Conservation (phyloP, 2,888 invertebrate genomes). For the Osmoderma eremita region DNA sequence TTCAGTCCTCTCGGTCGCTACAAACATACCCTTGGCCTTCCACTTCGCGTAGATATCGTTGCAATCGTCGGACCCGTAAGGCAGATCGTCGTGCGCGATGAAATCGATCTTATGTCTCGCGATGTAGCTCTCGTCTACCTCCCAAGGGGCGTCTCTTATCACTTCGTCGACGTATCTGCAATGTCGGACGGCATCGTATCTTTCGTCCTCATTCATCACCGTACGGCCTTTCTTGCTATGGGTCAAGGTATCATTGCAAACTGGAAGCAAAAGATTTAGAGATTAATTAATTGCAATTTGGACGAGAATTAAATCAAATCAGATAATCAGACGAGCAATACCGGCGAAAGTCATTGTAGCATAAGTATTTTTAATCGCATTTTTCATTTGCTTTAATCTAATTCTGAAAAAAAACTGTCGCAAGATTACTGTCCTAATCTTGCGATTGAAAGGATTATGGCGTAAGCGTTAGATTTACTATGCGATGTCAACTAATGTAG, state of each 20-base stretch:
- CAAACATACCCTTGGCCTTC: conserved; percentile 97
- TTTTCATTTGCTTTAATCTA: too few species aligned
- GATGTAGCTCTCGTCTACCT: conserved; percentile 88
- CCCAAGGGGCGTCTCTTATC: conserved; percentile 95
- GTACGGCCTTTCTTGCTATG: conserved; percentile 93
- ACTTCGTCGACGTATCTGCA: conserved; percentile 99
- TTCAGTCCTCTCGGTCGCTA: conserved; percentile 95
- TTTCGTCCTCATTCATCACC: conserved; percentile 94
- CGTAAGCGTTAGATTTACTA: too few species aligned
- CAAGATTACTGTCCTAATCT: too few species aligned
- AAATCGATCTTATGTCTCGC: conserved; percentile 97
- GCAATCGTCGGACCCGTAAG: conserved; percentile 88
- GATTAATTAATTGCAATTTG: too few species aligned
- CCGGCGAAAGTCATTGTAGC: too few species aligned
- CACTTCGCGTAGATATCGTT: conserved; percentile 87
- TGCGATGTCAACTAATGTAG: too few species aligned
- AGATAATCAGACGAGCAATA: too few species aligned
- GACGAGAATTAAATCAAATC: too few species aligned
- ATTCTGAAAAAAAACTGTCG: too few species aligned
- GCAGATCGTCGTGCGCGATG: conserved; percentile 98
- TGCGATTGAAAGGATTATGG: too few species aligned
- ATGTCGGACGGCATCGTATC: conserved; percentile 97
- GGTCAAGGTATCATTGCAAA: conserved; percentile 91
- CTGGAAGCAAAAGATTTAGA: conserved; percentile 64
- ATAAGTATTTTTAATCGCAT: too few species aligned